Evolutionary conservation across 2,888 invertebrate species (phyloP).

Genomic region (Merodon equestris): DNA sequence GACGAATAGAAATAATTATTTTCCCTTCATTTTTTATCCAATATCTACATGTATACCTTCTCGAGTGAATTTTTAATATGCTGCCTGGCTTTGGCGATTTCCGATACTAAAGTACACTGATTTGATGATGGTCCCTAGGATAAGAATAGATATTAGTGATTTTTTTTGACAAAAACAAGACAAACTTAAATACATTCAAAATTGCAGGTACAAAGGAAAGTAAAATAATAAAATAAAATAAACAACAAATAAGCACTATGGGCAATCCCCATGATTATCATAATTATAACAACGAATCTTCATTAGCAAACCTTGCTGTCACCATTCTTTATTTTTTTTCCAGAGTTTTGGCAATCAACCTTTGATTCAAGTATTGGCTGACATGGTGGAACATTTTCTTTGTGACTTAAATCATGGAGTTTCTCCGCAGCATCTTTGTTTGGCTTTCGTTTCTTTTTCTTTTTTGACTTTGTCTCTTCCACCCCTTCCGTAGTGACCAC

Average conservation of each 20-base stretch:
- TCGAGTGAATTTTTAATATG: conserved; percentile 88
- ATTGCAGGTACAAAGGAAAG: conserved; percentile 30
- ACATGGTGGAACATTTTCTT: conserved; percentile 52
- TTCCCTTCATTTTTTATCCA: conserved; percentile 71
- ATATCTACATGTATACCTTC: conserved; percentile 83
- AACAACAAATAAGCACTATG: too few relatives aligned
- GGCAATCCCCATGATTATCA: too few relatives aligned
- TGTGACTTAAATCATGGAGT: conserved; percentile 37
- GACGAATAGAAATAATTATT: conserved; percentile 1
- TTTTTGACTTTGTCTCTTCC: conserved; percentile 56
- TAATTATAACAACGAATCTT: conserved; percentile 12
- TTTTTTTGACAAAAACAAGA: background rate
- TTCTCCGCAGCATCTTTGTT: conserved; percentile 55
- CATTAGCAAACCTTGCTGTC: conserved; percentile 53
- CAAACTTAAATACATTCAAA: conserved; percentile 14
- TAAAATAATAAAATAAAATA: background rate
- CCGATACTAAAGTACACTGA: conserved; percentile 86
- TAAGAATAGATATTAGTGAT: background rate
- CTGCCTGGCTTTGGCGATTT: conserved; percentile 92
- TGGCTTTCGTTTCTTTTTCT: conserved; percentile 56
- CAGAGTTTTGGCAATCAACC: conserved; percentile 24
- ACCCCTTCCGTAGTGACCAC: conserved; percentile 9
- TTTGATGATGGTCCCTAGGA: conserved; percentile 68
- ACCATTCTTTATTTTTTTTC: conserved; percentile 34
- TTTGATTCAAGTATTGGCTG: too few relatives aligned